Base-by-base conservation (phyloP, 2,888 invertebrate genomes). In the Palloptera scutellata region DNA sequence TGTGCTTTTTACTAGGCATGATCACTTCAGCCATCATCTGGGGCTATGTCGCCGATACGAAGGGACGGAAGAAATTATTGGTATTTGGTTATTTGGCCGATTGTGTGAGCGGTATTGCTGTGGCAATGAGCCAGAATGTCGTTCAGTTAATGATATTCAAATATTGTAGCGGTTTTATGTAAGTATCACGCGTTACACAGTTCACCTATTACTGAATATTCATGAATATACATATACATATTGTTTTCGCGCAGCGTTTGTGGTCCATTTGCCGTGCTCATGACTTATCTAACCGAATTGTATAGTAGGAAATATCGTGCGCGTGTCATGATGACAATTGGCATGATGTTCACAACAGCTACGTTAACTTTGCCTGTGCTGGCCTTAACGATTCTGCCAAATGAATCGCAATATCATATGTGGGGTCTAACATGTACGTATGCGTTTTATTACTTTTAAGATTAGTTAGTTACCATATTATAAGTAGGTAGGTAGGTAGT, bases 21-120 rank as follows among this genome's bases (percentile, higher is more conserved):
- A 90, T 91, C 73, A 86, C 88, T 1, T 91, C 92, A 54, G 91
- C 91, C 0, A 87, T 92, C 79, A 71, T 91, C 4, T 94, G 94
- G 93, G 93, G 93, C 0, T 92, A 90, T 78, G 80, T 92, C 4
- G 90, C 92, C 0, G 93, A 93, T 78, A 90, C 90, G 0, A 86
- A 91, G 66, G 93, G 92, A 6, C 86, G 92, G 67, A 88, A 88
- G 72, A 88, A 88, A 76, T 86, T 93, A 58, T 86, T 94, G 75
- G 84, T 91, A 19, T 86, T 88, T 78, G 92, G 92, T 0, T 90
- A 90, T 76, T 79, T 92, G 48, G 78, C 87, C 11, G 88, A 92
- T 54, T 89, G 88, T 0, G 72, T 91, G 58, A 88, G 91, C 73
- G 91, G 91, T 61, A 74, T 92, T 19, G 78, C 88, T 6, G 88